Evolutionary conservation across 1,140 invertebrate genomes (phyloP).

Genomic region (Nymphalis io): DNA sequence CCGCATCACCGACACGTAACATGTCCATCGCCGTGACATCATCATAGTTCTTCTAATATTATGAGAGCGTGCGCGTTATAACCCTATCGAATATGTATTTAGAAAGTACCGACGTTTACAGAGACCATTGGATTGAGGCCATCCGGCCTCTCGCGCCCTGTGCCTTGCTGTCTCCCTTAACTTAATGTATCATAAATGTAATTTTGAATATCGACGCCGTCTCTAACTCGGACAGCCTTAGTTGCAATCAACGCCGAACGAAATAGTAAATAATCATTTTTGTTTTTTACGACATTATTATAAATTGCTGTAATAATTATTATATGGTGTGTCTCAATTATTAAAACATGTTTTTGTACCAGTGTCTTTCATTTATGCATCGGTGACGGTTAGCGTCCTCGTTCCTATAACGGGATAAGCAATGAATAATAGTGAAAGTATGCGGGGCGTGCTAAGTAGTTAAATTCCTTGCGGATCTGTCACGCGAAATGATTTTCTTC

Average conservation of each 20-base stretch:
- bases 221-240: conserved; percentile 63
- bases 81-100: conserved; percentile 78
- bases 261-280: conserved; percentile 70
- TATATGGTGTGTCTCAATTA: conserved; percentile 70
- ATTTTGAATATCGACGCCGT: conserved; percentile 64
- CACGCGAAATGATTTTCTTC: background rate
- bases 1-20: conserved; percentile 47
- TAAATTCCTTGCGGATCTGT: background rate
- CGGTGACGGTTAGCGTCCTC: conserved; percentile 24
- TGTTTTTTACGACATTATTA: conserved; percentile 75
- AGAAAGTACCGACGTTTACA: conserved; percentile 77
- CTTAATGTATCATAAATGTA: conserved; percentile 60
- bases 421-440: conserved; percentile 43
- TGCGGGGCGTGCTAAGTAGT: background rate
- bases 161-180: conserved; percentile 69
- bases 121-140: conserved; percentile 62
- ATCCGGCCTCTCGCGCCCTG: conserved; percentile 56
- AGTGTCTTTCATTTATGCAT: conserved; percentile 52
- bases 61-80: conserved; percentile 72
- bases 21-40: conserved; percentile 62
- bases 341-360: conserved; percentile 75
- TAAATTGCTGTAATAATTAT: conserved; percentile 76
- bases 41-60: conserved; percentile 59
- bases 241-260: conserved; percentile 72
- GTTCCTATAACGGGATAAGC: conserved; percentile 35